These are phyloP conservation scores for Alsophila aescularia DNA, from an alignment of 2,888 invertebrate genomes.

Conservation along the genomic window DNA sequence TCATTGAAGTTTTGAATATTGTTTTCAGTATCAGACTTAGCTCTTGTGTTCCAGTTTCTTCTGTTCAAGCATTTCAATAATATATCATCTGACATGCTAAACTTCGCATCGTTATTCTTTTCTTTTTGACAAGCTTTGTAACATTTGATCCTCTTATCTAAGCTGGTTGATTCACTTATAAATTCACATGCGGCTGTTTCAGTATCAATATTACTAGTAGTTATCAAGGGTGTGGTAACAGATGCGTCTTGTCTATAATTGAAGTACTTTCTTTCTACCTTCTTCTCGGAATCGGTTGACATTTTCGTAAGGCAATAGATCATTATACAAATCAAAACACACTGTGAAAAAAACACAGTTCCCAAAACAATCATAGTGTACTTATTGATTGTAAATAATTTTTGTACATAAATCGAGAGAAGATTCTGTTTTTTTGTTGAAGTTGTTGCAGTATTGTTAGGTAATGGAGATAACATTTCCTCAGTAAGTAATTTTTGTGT, in stretches of 20 bases:
- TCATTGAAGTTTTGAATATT: not conserved
- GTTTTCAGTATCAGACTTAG: constrained; percentile 47
- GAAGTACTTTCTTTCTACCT: constrained; percentile 58
- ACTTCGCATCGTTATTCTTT: constrained; percentile 49
- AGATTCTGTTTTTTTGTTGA: too few relatives aligned
- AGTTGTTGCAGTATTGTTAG: too few relatives aligned
- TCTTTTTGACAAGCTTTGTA: constrained; percentile 73
- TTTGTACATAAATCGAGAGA: too few relatives aligned
- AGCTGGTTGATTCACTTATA: constrained; percentile 61
- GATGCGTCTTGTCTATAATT: constrained; percentile 69
- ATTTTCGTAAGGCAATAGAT: constrained; percentile 51
- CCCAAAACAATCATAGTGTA: constrained; percentile 48
- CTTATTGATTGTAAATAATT: constrained; percentile 32
- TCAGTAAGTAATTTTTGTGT: too few relatives aligned
- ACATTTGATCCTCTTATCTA: constrained; percentile 66
- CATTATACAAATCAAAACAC: constrained; percentile 61
- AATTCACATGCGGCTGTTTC: constrained; percentile 66
- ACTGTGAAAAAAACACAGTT: constrained; percentile 56
- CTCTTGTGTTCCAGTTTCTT: constrained; percentile 63
- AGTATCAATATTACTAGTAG: constrained; percentile 66
- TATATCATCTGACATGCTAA: constrained; percentile 73
- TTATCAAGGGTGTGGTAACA: constrained; percentile 70
- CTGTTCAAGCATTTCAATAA: constrained; percentile 71
- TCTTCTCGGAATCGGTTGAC: constrained; percentile 52
- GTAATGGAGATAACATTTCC: too few relatives aligned